Evolutionary conservation across 2,797 vertebrate genomes (phyloP), one percentile per base, ranked within the genome.

Genomic region (Eleutherodactylus coqui): DNA sequence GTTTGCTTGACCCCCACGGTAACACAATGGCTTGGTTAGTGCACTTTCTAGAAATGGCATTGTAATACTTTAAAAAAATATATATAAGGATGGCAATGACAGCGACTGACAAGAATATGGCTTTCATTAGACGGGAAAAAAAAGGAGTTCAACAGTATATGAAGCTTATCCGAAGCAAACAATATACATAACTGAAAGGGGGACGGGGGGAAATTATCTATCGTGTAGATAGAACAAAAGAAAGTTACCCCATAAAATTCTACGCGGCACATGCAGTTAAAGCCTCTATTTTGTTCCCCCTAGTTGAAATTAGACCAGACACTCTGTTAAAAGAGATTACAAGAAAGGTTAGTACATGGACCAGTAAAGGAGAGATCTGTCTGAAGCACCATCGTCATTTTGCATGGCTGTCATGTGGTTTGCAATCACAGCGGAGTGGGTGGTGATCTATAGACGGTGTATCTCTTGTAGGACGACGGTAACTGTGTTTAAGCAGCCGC

Each of bases 61-160:
- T 32, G 55, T 90, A 84, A 90, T 86, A 89, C 82, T 79, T 72
- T 34, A 84, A 89, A 51, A 82, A 36, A 72, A 72, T 45, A 73
- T 45, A 73, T 45, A 45, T 45, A 49, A 55, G 11, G 58, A 51
- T 41, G 69, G 38, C 1, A 24, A 72, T 72, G 80, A 58, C 82
- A 47, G 90, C 85, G 86, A 90, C 90, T 88, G 82, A 90, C 89
- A 34, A 90, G 89, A 90, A 92, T 94, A 93, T 94, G 95, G 94
- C 94, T 95, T 92, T 89, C 90, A 90, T 88, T 87, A 86, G 91
- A 88, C 64, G 51, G 43, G 3, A 5, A 38, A 67, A 69, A 36
- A 90, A 45, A 90, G 36, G 81, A 89, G 88, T 82, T 70, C 80
- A 88, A 80, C 38, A 81, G 81, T 84, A 79, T 45, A 3, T 38